phyloP scores from a whole-genome alignment of 2,888 invertebrate genomes.

The Ceratothoa steindachneri region DNA sequence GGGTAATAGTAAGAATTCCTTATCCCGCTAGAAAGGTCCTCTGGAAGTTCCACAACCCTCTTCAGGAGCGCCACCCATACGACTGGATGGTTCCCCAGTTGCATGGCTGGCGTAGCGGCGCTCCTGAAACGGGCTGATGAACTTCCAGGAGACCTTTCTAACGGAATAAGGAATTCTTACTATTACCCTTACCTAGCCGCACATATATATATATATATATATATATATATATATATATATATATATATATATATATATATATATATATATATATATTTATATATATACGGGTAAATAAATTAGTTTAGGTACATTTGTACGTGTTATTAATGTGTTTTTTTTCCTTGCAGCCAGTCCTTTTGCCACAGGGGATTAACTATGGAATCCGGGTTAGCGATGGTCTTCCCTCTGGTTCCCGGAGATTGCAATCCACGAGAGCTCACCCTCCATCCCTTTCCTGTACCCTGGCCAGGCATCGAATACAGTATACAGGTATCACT shows the following conservation, averaged over 20 bases:
- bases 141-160: too few species aligned
- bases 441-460: background rate
- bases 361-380: conserved; percentile 72
- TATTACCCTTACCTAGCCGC: too few species aligned
- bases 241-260: conserved; percentile 5
- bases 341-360: conserved; percentile 65
- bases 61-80: too few species aligned
- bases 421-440: conserved; percentile 59
- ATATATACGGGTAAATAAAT: too few species aligned
- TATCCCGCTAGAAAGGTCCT: too few species aligned
- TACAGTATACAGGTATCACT: background rate
- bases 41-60: too few species aligned
- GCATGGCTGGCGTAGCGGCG: too few species aligned
- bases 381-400: conserved; percentile 68
- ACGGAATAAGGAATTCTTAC: too few species aligned
- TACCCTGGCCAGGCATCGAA: conserved; percentile 1
- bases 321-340: conserved; percentile 1
- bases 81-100: too few species aligned
- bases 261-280: conserved; percentile 17
- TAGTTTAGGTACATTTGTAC: conserved; percentile 20
- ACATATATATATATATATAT: conserved; percentile 4
- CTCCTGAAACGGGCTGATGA: too few species aligned
- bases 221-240: conserved; percentile 11
- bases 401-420: conserved; percentile 70
- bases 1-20: too few species aligned